Conservation (phyloP, 2,888 invertebrate genomes). For the Rotaria macrura region DNA sequence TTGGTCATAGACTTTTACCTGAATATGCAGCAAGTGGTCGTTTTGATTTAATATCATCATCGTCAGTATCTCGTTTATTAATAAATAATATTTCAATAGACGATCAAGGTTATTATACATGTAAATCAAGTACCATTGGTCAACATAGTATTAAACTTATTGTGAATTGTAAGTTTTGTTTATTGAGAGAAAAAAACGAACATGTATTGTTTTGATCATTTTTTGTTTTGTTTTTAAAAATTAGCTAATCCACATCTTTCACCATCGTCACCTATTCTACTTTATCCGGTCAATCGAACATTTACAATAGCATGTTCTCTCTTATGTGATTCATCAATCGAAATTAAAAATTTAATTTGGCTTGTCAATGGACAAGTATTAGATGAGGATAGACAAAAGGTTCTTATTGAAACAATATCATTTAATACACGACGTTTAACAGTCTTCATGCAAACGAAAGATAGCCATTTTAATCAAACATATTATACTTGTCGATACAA, state of each 20-base stretch:
- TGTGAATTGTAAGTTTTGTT: background rate
- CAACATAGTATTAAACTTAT: background rate
- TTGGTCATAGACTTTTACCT: background rate
- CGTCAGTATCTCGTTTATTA: background rate
- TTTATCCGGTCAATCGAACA: background rate
- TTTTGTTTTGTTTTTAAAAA: background rate
- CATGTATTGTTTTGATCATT: background rate
- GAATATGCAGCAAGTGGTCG: background rate
- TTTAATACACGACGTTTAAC: constrained; percentile 8
- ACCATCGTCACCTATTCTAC: background rate
- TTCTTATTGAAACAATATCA: background rate
- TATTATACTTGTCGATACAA: background rate
- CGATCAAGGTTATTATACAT: background rate
- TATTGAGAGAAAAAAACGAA: background rate
- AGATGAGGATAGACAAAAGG: background rate
- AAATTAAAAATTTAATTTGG: background rate
- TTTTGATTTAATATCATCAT: background rate
- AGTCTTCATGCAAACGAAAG: background rate
- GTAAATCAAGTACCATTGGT: background rate
- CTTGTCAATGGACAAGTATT: background rate
- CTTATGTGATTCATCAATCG: background rate
- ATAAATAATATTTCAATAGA: background rate
- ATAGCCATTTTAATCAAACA: background rate
- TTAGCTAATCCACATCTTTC: background rate
- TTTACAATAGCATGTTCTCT: background rate